Evolutionary conservation across 2,888 invertebrate genomes (phyloP), one percentile per base, ranked within the genome.

Genomic region (Callyntrura guangdongensis): DNA sequence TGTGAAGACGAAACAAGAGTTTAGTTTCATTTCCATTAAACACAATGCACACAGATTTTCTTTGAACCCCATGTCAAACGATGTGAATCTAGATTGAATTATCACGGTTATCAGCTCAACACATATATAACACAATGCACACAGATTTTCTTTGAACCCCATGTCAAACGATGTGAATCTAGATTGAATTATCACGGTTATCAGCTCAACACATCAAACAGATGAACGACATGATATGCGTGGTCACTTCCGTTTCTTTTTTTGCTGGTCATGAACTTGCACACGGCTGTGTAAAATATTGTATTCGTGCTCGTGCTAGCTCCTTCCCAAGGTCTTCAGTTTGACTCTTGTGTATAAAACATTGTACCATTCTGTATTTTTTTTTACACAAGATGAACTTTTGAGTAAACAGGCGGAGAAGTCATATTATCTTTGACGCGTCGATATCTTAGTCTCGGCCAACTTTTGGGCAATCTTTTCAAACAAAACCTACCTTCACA

Each of bases 211-310:
- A 67, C 49, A 69, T 69, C 67, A 56, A 3, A 67, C 17, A 12
- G 64, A 69, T 87, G 36, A 81, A 22, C 67, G 81, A 79, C 81
- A 81, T 69, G 81, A 27, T 87, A 69, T 69, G 12, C 0, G 14
- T 1, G 14, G 20, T 81, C 45, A 81, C 69, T 81, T 87, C 87
- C 87, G 79, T 87, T 81, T 87, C 53, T 81, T 81, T 81, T 22
- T 53, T 20, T 27, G 36, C 36, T 11, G 17, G 14, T 59, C 59
- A 17, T 59, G 17, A 59, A 59, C 59, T 59, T 59, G 59, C n/a
- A 17, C 17, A 14, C 17, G 1, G n/a, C n/a, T 53, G 53, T 53
- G 53, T n/a, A n/a, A 12, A n/a, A n/a, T n/a, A n/a, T n/a, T n/a
- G n/a, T n/a, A n/a, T n/a, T n/a, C n/a, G n/a, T n/a, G n/a, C n/a